phyloP scores from a whole-genome alignment of 2,797 vertebrate genomes.

The Sorex maritimensis region DNA sequence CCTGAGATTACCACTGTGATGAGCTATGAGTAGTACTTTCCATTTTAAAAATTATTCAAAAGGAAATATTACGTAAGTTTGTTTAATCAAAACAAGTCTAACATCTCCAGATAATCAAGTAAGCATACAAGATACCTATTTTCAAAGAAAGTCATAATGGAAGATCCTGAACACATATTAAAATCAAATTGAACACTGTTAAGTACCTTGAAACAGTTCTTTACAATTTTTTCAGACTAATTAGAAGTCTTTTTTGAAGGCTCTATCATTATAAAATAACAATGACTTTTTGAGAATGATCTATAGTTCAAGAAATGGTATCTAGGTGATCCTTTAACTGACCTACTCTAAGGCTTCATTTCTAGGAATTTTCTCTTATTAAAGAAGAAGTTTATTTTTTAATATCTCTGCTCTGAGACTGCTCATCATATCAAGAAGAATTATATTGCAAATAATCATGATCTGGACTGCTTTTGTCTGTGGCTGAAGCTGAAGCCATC shows the following conservation, averaged over 20 bases:
- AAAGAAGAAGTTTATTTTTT: conserved; percentile 67
- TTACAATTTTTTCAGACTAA: background rate
- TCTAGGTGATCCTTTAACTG: conserved; percentile 46
- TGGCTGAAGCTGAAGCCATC: conserved; percentile 87
- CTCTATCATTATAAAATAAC: conserved; percentile 36
- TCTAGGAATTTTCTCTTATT: conserved; percentile 57
- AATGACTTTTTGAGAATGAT: background rate
- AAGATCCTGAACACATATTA: background rate
- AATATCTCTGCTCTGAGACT: conserved; percentile 78
- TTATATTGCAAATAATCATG: conserved; percentile 82
- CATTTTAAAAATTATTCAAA: background rate
- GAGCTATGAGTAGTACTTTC: background rate
- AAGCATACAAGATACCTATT: background rate
- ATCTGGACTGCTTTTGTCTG: conserved; percentile 86
- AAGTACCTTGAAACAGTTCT: background rate
- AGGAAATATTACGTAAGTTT: background rate
- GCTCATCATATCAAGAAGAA: conserved; percentile 85
- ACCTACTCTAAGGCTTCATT: conserved; percentile 3
- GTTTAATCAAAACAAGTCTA: conserved; percentile 16
- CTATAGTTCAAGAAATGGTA: background rate
- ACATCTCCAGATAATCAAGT: background rate
- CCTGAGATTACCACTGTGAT: background rate
- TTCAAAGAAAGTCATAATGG: background rate
- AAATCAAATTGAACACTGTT: background rate
- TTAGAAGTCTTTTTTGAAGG: conserved; percentile 35